Percentiles rank a stretch among this genome's conserved stretches.
Conservation (phyloP, 2,113 vertebrate genomes). For the Tylochromis polylepis region DNA sequence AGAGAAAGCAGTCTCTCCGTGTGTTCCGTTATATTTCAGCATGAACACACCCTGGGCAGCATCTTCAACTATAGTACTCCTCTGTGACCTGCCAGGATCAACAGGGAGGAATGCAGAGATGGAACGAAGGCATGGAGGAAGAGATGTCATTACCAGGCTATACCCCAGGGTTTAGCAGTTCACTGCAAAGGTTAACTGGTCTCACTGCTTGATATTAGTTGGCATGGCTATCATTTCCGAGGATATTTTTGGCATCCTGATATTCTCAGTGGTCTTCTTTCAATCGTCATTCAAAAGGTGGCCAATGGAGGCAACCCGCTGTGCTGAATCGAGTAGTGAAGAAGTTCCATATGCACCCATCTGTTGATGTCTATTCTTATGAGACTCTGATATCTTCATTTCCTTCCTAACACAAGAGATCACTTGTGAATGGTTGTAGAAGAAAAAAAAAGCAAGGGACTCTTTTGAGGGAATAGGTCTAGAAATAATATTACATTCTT, state of each 20-base stretch:
- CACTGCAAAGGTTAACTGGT: slow-evolving; percentile 68
- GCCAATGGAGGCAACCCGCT: slow-evolving; percentile 1
- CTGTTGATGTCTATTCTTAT: slow-evolving; percentile 24
- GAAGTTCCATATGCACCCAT: slow-evolving; percentile 7
- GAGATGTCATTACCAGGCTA: slow-evolving; percentile 59
- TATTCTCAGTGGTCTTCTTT: slow-evolving; percentile 29
- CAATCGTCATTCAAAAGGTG: slow-evolving; percentile 51
- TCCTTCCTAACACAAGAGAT: slow-evolving; percentile 28
- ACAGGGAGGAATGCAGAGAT: slow-evolving; percentile 28
- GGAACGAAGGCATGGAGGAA: slow-evolving; percentile 16
- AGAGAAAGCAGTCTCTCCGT: background rate
- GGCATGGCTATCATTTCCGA: slow-evolving; percentile 67
- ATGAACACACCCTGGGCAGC: background rate
- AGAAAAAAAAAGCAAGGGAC: background rate
- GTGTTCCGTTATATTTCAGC: slow-evolving; percentile 17
- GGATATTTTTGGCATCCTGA: slow-evolving; percentile 20
- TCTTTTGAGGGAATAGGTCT: background rate
- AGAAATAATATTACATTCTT: slow-evolving; percentile 45
- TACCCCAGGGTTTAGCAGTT: slow-evolving; percentile 62
- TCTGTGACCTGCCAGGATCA: slow-evolving; percentile 41
- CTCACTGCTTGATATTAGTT: slow-evolving; percentile 56
- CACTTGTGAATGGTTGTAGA: background rate
- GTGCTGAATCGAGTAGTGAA: slow-evolving; percentile 3
- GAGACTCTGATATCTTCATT: slow-evolving; percentile 15
- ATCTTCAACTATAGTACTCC: slow-evolving; percentile 23